phyloP scores from a whole-genome alignment of 2,113 vertebrate genomes.

The Glaucidium brasilianum region DNA sequence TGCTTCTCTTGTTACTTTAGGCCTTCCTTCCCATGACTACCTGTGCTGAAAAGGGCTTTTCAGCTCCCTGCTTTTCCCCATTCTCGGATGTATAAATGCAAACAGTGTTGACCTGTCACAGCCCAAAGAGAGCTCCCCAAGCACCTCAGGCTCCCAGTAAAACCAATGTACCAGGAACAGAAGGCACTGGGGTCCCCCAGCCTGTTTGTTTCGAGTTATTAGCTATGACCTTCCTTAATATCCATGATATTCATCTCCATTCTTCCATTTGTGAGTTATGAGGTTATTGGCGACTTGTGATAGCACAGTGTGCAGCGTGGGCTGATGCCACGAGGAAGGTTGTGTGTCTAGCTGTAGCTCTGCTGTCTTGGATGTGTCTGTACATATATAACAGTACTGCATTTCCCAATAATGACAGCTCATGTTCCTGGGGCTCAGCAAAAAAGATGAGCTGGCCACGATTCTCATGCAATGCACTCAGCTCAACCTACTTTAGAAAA shows the following conservation, averaged over 20 bases:
- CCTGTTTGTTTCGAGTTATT: neutral
- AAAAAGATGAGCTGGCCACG: neutral
- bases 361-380: neutral
- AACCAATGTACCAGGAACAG: neutral
- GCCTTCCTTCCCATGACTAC: neutral
- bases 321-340: neutral
- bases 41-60: neutral
- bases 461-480: neutral
- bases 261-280: neutral
- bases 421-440: rapidly evolving
- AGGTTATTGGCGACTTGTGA: conserved; percentile 2
- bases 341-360: neutral
- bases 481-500: neutral
- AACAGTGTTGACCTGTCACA: neutral
- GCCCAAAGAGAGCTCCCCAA: neutral
- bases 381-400: neutral
- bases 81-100: neutral
- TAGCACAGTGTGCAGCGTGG: rapidly evolving
- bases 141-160: neutral
- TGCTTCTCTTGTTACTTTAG: neutral
- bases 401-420: neutral
- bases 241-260: neutral
- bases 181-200: neutral
- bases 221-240: neutral
- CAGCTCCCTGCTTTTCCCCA: neutral